Percentiles rank a stretch among this genome's conserved stretches.
Evolutionary conservation across 2,113 vertebrate species (phyloP).

Genomic region (Nothocercus julius): DNA sequence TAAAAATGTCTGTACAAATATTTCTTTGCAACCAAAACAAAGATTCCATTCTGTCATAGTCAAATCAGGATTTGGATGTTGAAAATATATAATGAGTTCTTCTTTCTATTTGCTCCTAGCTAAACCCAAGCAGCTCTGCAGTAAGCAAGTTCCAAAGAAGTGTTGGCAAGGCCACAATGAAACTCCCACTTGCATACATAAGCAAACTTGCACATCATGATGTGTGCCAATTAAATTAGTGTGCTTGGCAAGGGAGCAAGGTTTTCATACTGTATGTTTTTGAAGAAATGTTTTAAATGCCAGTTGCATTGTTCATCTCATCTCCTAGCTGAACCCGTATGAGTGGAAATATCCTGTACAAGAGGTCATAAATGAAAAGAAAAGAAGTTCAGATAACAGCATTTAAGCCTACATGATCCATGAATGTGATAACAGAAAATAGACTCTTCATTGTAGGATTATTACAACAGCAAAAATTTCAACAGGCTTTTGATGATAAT

Average conservation of each 20-base stretch:
- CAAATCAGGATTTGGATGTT: neutral
- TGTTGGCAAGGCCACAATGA: neutral
- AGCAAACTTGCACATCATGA: neutral
- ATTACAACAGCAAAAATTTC: neutral
- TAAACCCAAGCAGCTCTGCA: neutral
- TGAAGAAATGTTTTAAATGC: neutral
- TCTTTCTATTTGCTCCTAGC: neutral
- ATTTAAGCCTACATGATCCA: neutral
- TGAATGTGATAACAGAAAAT: neutral
- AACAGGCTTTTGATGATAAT: neutral
- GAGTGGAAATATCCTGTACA: neutral
- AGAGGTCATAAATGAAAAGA: neutral
- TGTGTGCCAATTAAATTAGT: neutral
- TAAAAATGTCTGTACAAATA: constrained; percentile 16
- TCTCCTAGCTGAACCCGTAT: neutral
- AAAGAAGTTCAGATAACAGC: neutral
- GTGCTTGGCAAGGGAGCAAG: neutral
- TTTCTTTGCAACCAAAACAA: neutral
- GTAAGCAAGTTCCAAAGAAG: neutral
- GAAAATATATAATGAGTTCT: neutral
- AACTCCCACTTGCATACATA: neutral
- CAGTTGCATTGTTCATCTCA: neutral
- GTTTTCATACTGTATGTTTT: neutral
- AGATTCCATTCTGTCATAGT: neutral
- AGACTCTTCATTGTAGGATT: neutral